Evolutionary conservation across 1,140 invertebrate genomes (phyloP), one percentile per base, ranked within the genome.

Genomic region (Brachionus calyciflorus): DNA sequence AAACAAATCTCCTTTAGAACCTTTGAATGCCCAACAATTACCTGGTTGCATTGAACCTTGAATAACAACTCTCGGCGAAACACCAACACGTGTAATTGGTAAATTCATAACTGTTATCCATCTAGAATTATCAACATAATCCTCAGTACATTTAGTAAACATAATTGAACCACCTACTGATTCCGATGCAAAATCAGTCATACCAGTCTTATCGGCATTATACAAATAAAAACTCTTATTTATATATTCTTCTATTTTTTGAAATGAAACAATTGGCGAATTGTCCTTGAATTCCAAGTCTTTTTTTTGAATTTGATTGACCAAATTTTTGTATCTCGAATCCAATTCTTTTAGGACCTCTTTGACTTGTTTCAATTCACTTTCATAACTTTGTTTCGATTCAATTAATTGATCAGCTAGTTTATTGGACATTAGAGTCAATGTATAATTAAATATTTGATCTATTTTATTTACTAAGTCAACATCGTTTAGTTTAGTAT

Each of bases 21-120:
- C 76, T 53, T 68, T 68, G 33, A 77, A 68, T 24, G 76, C n/a
- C 60, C 60, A 77, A 28, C 76, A 77, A 44, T 77, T 51, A 5
- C 76, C 76, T n/a, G 76, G 76, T 17, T 77, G 51, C 44, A 77
- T 49, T 2, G 53, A 41, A 17, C 46, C 44, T 76, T 76, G 48
- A 9, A 76, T 76, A 21, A 77, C 75, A 63, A 63, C 37, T 10
- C 53, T 10, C 9, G 55, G 55, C 10, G 46, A 33, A 3, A 40
- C 48, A 37, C 53, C 26, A 2, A 46, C 0, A 14, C 53, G 19
- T 17, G 37, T 51, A 17, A 63, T 77, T 24, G 55, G 53, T 9
- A 77, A 19, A 63, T 76, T 57, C 33, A 57, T 9, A 2, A 73
- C 51, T 3, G 69, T 73, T 2, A 76, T 26, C 53, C 53, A 57